phyloP scores from a whole-genome alignment of 2,888 invertebrate genomes.

The Drosophila mayaguana region DNA sequence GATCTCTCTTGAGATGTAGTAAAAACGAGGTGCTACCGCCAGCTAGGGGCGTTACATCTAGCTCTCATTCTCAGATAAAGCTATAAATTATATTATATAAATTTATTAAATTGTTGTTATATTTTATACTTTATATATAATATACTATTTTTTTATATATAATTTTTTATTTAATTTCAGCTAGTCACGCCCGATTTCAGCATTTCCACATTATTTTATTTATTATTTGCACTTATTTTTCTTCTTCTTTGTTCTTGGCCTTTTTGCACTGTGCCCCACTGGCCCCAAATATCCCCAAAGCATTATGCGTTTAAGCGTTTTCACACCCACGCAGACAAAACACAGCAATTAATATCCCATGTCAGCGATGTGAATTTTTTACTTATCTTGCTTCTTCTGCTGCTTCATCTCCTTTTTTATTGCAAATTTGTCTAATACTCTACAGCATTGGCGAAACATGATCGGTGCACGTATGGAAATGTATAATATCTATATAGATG shows the following conservation, averaged over 20 bases:
- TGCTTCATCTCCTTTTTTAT: background rate
- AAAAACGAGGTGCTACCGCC: too few relatives aligned
- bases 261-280: slow-evolving; percentile 1
- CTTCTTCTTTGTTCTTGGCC: background rate
- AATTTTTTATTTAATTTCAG: background rate
- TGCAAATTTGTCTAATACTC: slow-evolving; percentile 23
- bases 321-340: slow-evolving; percentile 16
- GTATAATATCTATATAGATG: background rate
- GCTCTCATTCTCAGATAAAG: too few relatives aligned
- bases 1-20: too few relatives aligned
- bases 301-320: slow-evolving; percentile 31
- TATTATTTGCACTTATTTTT: background rate
- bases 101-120: too few relatives aligned
- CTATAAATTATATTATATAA: too few relatives aligned
- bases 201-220: background rate
- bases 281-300: slow-evolving; percentile 10
- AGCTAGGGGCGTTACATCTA: too few relatives aligned
- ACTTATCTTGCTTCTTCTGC: slow-evolving; percentile 11
- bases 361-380: slow-evolving; percentile 19
- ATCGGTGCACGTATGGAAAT: background rate
- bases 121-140: too few relatives aligned
- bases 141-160: too few relatives aligned
- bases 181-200: background rate
- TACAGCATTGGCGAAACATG: background rate
- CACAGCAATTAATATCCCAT: slow-evolving; percentile 33